Conservation (phyloP, 2,113 vertebrate species). For the Catagonus wagneri region DNA sequence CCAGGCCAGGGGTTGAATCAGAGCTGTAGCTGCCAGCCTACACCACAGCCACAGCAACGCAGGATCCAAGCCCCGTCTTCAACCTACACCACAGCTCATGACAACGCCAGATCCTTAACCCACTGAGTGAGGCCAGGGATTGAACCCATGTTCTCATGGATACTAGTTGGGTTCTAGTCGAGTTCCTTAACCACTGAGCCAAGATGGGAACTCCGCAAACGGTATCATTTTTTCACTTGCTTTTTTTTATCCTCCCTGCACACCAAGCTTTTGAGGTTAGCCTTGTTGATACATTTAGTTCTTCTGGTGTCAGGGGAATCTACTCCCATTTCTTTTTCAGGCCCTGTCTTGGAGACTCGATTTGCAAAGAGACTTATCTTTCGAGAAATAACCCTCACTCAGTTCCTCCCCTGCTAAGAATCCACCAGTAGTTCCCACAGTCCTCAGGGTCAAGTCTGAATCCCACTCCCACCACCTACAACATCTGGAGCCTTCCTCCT, state of each 20-base stretch:
- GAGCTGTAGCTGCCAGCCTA: too few species aligned
- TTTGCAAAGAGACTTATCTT: slow-evolving; percentile 41
- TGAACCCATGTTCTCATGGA: too few species aligned
- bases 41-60: too few species aligned
- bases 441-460: not conserved
- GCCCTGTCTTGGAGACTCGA: not conserved
- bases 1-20: too few species aligned
- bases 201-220: too few species aligned
- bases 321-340: not conserved
- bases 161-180: too few species aligned
- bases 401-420: slow-evolving; percentile 23
- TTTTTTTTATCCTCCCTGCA: not conserved
- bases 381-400: not conserved
- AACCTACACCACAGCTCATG: too few species aligned
- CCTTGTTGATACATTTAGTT: not conserved
- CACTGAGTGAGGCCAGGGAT: too few species aligned
- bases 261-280: not conserved
- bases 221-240: not conserved
- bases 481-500: not conserved
- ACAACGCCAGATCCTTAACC: too few species aligned
- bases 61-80: too few species aligned
- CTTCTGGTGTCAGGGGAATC: not conserved
- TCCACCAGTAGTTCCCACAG: not conserved
- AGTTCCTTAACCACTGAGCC: too few species aligned
- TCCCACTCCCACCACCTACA: too few species aligned